phyloP scores from a whole-genome alignment of 1,140 invertebrate genomes.

The silkworm (Bombyx mori) region DNA sequence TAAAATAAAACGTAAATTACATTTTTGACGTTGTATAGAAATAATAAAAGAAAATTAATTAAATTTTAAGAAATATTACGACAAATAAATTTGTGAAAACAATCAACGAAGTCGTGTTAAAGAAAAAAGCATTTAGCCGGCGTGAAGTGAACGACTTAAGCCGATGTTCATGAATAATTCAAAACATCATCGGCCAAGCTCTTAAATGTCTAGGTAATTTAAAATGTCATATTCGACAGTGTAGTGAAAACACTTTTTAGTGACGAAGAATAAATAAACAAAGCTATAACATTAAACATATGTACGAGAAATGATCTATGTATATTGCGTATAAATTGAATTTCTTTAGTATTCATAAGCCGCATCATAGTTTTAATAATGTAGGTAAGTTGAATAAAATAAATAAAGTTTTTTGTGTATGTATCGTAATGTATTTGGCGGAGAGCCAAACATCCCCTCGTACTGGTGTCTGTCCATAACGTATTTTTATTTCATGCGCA shows the following conservation, averaged over 20 bases:
- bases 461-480: slow-evolving; percentile 21
- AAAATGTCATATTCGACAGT: slow-evolving; percentile 13
- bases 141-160: slow-evolving; percentile 13
- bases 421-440: slow-evolving; percentile 23
- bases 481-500: slow-evolving; percentile 38
- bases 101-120: background rate
- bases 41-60: too few relatives aligned
- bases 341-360: background rate
- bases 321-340: too few relatives aligned
- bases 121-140: background rate
- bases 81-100: slow-evolving; percentile 1
- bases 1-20: background rate
- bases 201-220: slow-evolving; percentile 23
- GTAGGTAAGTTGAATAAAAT: background rate
- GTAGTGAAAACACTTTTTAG: background rate
- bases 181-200: slow-evolving; percentile 17
- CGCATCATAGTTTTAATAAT: too few relatives aligned
- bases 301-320: too few relatives aligned
- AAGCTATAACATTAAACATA: too few relatives aligned
- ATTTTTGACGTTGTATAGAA: too few relatives aligned
- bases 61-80: background rate
- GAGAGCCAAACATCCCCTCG: slow-evolving; percentile 26
- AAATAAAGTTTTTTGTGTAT: background rate
- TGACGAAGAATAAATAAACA: too few relatives aligned
- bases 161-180: slow-evolving; percentile 27